Conservation (phyloP, 2,113 vertebrate genomes). For the Equus quagga region DNA sequence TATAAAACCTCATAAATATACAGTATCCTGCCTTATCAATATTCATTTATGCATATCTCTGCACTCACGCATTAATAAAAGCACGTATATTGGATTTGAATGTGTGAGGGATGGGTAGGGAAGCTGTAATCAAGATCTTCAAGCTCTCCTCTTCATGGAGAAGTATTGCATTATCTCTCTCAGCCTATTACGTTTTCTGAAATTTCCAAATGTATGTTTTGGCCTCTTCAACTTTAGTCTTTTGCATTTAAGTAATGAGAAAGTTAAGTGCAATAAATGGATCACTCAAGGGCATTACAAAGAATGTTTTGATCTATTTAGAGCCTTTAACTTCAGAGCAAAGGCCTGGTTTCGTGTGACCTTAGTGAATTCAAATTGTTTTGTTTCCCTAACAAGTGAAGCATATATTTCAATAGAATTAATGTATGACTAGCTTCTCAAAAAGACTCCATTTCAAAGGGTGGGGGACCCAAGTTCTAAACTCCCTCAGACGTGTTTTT, state of each 20-base stretch:
- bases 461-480: neutral
- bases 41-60: slow-evolving; percentile 86
- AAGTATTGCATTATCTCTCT: slow-evolving; percentile 80
- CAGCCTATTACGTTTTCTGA: slow-evolving; percentile 83
- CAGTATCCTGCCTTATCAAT: slow-evolving; percentile 84
- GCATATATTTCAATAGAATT: slow-evolving; percentile 84
- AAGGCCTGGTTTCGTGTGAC: slow-evolving; percentile 83
- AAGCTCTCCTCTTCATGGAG: slow-evolving; percentile 78
- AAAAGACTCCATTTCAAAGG: slow-evolving; percentile 40
- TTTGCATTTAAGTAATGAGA: slow-evolving; percentile 85
- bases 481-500: neutral
- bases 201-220: slow-evolving; percentile 85
- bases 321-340: slow-evolving; percentile 86
- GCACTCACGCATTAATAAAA: slow-evolving; percentile 81
- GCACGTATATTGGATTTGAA: slow-evolving; percentile 84
- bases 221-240: slow-evolving; percentile 86
- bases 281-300: slow-evolving; percentile 84
- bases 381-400: slow-evolving; percentile 85
- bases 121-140: slow-evolving; percentile 81
- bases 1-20: slow-evolving; percentile 85
- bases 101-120: slow-evolving; percentile 77
- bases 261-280: slow-evolving; percentile 84
- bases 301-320: slow-evolving; percentile 83
- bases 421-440: slow-evolving; percentile 69
- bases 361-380: slow-evolving; percentile 82